Evolutionary conservation across 2,888 invertebrate species (phyloP).

Genomic region (Tridacna crocea): DNA sequence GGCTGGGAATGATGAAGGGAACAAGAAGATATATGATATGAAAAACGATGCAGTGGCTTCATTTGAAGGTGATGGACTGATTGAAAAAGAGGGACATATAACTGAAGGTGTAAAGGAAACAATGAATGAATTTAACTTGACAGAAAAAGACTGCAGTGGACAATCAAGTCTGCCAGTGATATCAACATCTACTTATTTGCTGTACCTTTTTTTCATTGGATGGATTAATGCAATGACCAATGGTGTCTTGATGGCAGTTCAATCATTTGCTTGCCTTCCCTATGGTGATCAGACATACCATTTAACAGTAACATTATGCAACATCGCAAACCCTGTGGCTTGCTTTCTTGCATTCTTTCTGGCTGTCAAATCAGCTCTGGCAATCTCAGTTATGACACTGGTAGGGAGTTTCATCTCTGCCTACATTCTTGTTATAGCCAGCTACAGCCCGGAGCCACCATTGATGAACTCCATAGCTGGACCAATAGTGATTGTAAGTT

Average conservation of each 20-base stretch:
- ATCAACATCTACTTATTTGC: slow-evolving; percentile 48
- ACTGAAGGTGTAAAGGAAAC: not conserved
- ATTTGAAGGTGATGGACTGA: not conserved
- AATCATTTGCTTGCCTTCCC: slow-evolving; percentile 92
- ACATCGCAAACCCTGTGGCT: slow-evolving; percentile 92
- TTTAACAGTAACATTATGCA: slow-evolving; percentile 90
- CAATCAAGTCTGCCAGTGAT: slow-evolving; percentile 13
- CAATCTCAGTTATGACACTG: slow-evolving; percentile 72
- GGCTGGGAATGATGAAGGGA: not conserved
- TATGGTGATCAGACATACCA: slow-evolving; percentile 92
- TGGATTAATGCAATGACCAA: slow-evolving; percentile 90
- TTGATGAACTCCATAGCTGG: slow-evolving; percentile 87
- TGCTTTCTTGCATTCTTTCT: slow-evolving; percentile 87
- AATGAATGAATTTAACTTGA: not conserved
- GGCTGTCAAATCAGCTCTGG: slow-evolving; percentile 68
- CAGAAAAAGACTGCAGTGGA: not conserved
- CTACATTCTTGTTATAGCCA: slow-evolving; percentile 90
- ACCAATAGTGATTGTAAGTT: slow-evolving; percentile 88
- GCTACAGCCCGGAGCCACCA: slow-evolving; percentile 89
- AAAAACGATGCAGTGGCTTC: not conserved
- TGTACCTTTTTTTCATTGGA: slow-evolving; percentile 83
- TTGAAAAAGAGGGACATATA: not conserved
- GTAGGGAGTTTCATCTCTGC: slow-evolving; percentile 86
- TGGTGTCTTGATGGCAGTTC: slow-evolving; percentile 92
- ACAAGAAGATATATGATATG: not conserved